phyloP scores from a whole-genome alignment of 2,113 vertebrate species.

The Atherinomorus stipes region DNA sequence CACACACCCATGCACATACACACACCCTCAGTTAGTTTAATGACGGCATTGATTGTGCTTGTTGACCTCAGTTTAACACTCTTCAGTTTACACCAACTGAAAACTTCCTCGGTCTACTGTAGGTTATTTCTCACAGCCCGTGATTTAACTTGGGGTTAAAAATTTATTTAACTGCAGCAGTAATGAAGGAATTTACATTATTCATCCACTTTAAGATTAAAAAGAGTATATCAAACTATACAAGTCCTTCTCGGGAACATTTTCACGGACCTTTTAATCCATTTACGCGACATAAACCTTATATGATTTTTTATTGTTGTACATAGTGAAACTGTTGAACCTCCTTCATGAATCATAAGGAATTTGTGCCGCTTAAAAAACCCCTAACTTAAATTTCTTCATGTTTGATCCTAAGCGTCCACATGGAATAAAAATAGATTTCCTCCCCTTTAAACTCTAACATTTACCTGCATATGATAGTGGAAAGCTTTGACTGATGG shows the following conservation, averaged over 20 bases:
- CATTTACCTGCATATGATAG: constrained; percentile 10
- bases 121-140: constrained; percentile 34
- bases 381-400: not conserved
- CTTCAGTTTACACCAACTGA: constrained; percentile 14
- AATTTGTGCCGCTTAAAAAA: constrained; percentile 6
- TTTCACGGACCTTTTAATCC: constrained; percentile 40
- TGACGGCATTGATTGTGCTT: constrained; percentile 22
- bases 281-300: constrained; percentile 46
- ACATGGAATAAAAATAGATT: not conserved
- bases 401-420: not conserved
- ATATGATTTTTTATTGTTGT: constrained; percentile 33
- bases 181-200: constrained; percentile 64
- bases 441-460: not conserved
- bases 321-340: constrained; percentile 13
- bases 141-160: constrained; percentile 67
- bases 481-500: constrained; percentile 12
- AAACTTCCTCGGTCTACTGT: constrained; percentile 9
- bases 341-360: constrained; percentile 13
- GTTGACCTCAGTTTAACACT: constrained; percentile 58
- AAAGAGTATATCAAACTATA: constrained; percentile 58
- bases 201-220: constrained; percentile 70
- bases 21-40: constrained; percentile 4
- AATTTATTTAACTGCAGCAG: constrained; percentile 60
- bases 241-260: constrained; percentile 39
- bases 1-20: not conserved